A percentile compares a stretch with the other conserved stretches of the same genome.
Conservation (phyloP, 2,888 invertebrate species). For the Drosophila siamana region DNA sequence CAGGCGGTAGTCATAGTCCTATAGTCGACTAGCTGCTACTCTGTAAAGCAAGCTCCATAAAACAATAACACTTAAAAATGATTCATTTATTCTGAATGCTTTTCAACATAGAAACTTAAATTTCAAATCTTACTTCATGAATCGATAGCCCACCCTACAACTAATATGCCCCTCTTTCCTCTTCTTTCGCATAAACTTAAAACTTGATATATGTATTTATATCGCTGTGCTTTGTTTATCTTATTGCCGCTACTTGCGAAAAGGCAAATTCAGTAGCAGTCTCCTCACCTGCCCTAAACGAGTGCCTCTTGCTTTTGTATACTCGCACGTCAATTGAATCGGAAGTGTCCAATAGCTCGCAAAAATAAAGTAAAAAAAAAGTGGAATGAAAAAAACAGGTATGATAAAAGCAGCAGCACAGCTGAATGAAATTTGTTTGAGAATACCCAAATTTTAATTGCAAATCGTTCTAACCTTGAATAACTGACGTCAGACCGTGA, state of each 20-base stretch:
- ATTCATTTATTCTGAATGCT: too few species aligned
- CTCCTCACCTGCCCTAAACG: conserved; percentile 49
- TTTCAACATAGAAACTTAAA: too few species aligned
- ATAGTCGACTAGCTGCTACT: conserved; percentile 9
- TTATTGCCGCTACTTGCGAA: conserved; percentile 43
- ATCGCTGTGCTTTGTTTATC: conserved; percentile 57
- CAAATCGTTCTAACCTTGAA: conserved; percentile 62
- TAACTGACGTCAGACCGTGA: conserved; percentile 65
- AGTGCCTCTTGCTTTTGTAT: conserved; percentile 23
- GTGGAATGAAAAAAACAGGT: conserved; percentile 22
- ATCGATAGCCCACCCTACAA: neutral
- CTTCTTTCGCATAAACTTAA: conserved; percentile 10
- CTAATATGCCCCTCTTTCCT: conserved; percentile 10
- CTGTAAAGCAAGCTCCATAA: neutral
- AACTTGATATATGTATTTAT: conserved; percentile 28
- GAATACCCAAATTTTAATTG: conserved; percentile 69
- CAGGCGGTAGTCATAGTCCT: neutral
- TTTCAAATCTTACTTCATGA: too few species aligned
- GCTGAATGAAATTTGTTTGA: conserved; percentile 61
- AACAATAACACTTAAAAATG: too few species aligned
- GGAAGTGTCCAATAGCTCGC: conserved; percentile 69
- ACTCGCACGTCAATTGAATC: conserved; percentile 71
- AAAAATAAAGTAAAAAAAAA: neutral
- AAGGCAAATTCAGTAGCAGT: conserved; percentile 24
- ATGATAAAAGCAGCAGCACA: conserved; percentile 59